Base-by-base conservation (phyloP, 2,797 vertebrate genomes). In the Bradypodion pumilum region DNA sequence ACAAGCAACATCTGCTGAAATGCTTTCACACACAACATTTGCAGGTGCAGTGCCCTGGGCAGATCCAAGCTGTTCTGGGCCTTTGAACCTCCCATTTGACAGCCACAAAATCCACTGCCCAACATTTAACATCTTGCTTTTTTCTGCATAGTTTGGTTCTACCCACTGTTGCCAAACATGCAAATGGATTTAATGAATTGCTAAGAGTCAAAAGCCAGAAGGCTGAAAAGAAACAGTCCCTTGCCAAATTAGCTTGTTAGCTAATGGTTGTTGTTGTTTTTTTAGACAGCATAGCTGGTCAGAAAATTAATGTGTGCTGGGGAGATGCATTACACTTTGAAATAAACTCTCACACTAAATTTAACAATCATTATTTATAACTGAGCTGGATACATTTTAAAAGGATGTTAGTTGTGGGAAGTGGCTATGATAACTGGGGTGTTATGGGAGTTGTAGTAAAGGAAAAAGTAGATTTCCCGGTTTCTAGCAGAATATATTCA, bases 201-300 rank as follows among this genome's bases (percentile, higher is more conserved):
- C 79, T 87, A 60, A n/a, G 46, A 85, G 78, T 44, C 4, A 83
- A 85, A 46, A 5, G 1, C 49, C 44, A 73, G 32, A 66, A 46
- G 74, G 3, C 9, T n/a, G 27, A 37, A 82, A 40, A 4, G 37
- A 77, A 84, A 49, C 52, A 40, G 46, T 75, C 79, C 10, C 12
- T 87, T 79, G 49, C 80, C 37, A 40, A 78, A 35, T 1, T 35
- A 7, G 59, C 25, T 88, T 82, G 13, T 62, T 83, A 52, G 78
- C 81, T 74, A 21, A n/a, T 69, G 40, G 27, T 56, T 46, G 44
- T 49, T 0, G n/a, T n/a, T 46, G 15, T n/a, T n/a, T 3, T 7
- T 27, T 25, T 19, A 62, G 7, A 5, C 42, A n/a, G 35, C 13
- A 78, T 4, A 40, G 5, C 23, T 86, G 75, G 2, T 42, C 83